Percentiles rank a stretch among this genome's conserved stretches.
These are phyloP conservation scores for Acrobasis suavella DNA, from an alignment of 2,888 invertebrate species.

Conservation along the genomic window DNA sequence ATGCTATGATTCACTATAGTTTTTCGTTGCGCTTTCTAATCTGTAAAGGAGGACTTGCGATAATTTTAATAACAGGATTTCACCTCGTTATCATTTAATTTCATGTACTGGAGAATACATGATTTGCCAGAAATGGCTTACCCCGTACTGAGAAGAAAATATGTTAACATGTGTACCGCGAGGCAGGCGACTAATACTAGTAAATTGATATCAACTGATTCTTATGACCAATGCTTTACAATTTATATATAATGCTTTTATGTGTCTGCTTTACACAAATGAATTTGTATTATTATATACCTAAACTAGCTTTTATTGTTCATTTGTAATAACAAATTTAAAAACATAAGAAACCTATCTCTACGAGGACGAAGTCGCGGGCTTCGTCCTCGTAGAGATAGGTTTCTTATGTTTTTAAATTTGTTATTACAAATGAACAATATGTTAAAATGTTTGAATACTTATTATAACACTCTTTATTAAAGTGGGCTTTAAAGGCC, in stretches of 20 bases:
- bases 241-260: background rate
- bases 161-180: slow-evolving; percentile 16
- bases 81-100: slow-evolving; percentile 21
- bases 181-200: slow-evolving; percentile 11
- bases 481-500: too few species aligned
- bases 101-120: slow-evolving; percentile 9
- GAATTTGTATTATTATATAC: too few species aligned
- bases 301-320: too few species aligned
- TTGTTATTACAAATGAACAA: too few species aligned
- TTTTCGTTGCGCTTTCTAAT: slow-evolving; percentile 21
- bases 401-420: too few species aligned
- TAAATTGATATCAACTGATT: slow-evolving; percentile 19
- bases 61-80: slow-evolving; percentile 23
- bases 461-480: too few species aligned
- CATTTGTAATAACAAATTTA: too few species aligned
- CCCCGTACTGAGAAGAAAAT: slow-evolving; percentile 17
- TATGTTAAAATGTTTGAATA: too few species aligned
- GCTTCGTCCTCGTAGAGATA: too few species aligned
- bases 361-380: too few species aligned
- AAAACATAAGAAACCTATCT: too few species aligned
- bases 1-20: slow-evolving; percentile 19
- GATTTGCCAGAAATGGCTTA: slow-evolving; percentile 18
- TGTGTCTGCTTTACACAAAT: too few species aligned
- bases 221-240: background rate
- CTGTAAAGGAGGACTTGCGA: slow-evolving; percentile 20